Evolutionary conservation across 2,113 vertebrate species (phyloP), one percentile per base, ranked within the genome.

Genomic region (Scopus umbretta): DNA sequence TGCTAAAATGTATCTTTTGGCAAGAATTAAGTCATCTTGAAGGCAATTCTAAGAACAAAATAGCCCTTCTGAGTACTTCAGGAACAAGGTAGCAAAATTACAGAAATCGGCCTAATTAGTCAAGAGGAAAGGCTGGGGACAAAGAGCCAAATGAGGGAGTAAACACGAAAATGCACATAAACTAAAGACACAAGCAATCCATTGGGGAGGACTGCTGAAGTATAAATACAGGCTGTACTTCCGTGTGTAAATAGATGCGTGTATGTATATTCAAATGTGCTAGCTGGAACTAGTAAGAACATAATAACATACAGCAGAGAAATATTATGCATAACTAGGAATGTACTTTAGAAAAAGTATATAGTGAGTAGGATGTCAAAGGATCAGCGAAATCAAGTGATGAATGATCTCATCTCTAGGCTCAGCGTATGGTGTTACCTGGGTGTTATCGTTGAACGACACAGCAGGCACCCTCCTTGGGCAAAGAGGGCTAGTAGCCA

Each of bases 391-490:
- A 86, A 87, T 40, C 70, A 68, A 82, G 40, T 29, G 78, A 91
- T 1, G 0, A 63, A 52, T 59, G 16, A 89, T 27, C 36, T 80
- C 75, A 88, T 50, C 49, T 90, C 62, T 4, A 56, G 36, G 52
- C 63, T 68, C 53, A 90, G 40, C 1, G 1, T 27, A n/a, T 10
- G 22, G 50, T 11, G 52, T 43, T 55, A n/a, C 20, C 62, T 36
- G 16, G n/a, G 38, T 0, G 0, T 53, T 50, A 70, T 3, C 11
- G 0, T 38, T 29, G 43, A 73, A 34, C 3, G 2, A 47, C 36
- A 56, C 2, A 3, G 79, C 50, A 82, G 43, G 40, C 30, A 45
- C 7, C 56, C n/a, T 82, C 83, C 59, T 9, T 10, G 22, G 67
- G 59, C 88, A 66, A 16, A 68, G 40, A 75, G 71, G 38, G 40